Evolutionary conservation across 2,888 invertebrate genomes (phyloP).

Genomic region (Atethmia centrago): DNA sequence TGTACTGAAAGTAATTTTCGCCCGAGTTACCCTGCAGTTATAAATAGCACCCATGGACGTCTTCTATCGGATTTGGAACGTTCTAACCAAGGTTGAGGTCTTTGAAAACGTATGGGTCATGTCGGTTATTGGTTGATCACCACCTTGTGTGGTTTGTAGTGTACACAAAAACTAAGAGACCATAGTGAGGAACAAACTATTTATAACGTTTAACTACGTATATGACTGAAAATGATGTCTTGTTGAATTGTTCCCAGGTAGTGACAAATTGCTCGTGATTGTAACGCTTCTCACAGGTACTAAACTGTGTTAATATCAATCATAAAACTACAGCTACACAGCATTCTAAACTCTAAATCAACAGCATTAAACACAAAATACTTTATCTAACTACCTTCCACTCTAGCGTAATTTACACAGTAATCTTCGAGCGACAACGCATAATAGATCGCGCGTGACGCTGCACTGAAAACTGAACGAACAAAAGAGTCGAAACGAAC

Average conservation of each 20-base stretch:
- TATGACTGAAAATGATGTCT: not conserved
- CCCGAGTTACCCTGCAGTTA: constrained; percentile 6
- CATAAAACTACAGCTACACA: constrained; percentile 13
- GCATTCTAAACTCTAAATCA: constrained; percentile 50
- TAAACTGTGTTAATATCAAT: constrained; percentile 26
- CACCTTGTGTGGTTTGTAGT: not conserved
- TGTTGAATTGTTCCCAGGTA: constrained; percentile 3
- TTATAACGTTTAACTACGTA: not conserved
- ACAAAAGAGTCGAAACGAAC: constrained; percentile 81
- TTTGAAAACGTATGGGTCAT: not conserved
- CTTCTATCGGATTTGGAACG: not conserved
- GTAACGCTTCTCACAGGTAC: constrained; percentile 20
- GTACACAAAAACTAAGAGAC: not conserved
- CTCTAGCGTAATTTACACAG: constrained; percentile 62
- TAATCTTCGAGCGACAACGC: constrained; percentile 62
- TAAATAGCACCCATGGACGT: constrained; percentile 27
- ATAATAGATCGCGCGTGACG: constrained; percentile 77
- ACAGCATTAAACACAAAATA: constrained; percentile 31
- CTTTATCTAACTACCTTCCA: constrained; percentile 7
- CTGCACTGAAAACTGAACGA: constrained; percentile 75
- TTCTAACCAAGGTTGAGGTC: not conserved
- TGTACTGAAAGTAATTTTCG: constrained; percentile 8
- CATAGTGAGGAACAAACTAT: not conserved
- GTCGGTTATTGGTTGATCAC: not conserved
- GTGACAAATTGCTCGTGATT: constrained; percentile 23